These are phyloP conservation scores for Bicyclus anynana DNA, from an alignment of 1,140 invertebrate species.

Conservation along the genomic window DNA sequence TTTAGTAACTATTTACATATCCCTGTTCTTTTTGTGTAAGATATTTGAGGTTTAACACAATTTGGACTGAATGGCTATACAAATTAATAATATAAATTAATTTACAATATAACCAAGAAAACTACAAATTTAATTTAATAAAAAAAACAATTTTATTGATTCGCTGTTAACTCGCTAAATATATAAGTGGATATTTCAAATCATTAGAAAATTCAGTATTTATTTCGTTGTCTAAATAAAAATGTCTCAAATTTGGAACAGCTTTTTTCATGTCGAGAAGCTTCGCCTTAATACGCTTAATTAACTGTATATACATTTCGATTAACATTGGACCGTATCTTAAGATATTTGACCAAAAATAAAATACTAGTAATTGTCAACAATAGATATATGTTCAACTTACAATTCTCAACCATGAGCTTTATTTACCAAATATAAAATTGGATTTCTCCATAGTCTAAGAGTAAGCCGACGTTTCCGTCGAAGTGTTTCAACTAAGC, in stretches of 20 bases:
- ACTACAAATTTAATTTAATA: no score
- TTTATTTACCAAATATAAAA: conserved; percentile 33
- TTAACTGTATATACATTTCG: conserved; percentile 42
- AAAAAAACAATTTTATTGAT: no score
- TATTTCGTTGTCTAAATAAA: no score
- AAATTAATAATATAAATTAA: no score
- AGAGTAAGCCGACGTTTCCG: neutral
- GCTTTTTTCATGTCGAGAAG: conserved; percentile 1
- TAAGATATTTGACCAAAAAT: conserved; percentile 64
- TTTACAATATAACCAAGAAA: no score
- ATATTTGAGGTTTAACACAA: neutral
- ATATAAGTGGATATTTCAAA: no score
- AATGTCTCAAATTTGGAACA: neutral
- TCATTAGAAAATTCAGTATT: no score
- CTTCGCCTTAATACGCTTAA: conserved; percentile 43
- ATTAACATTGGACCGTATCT: conserved; percentile 64
- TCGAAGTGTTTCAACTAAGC: neutral
- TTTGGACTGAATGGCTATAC: no score
- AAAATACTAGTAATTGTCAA: conserved; percentile 70
- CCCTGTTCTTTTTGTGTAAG: conserved; percentile 6
- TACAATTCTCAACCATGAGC: conserved; percentile 57
- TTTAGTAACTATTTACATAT: conserved; percentile 15
- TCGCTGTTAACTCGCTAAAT: no score
- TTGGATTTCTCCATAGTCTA: conserved; percentile 16
- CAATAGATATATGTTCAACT: conserved; percentile 62